These are phyloP conservation scores for Phengaris alcon DNA, from an alignment of 2,888 invertebrate genomes.

Conservation along the genomic window DNA sequence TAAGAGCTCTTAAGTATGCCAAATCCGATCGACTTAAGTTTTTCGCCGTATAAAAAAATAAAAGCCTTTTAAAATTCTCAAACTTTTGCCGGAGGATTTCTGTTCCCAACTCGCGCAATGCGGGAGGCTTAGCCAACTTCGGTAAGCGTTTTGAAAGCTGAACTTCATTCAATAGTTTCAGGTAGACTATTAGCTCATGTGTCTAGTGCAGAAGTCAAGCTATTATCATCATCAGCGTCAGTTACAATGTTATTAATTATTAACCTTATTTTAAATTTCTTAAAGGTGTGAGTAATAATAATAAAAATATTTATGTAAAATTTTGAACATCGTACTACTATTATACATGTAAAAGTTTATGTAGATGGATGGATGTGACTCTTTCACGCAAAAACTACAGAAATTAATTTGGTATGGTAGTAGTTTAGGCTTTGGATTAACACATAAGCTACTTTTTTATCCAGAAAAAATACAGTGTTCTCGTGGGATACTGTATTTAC, in stretches of 20 bases:
- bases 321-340: too few relatives aligned
- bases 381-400: too few relatives aligned
- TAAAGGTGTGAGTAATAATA: too few relatives aligned
- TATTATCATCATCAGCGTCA: constrained; percentile 31
- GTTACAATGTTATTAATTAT: not conserved
- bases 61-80: constrained; percentile 56
- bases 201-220: constrained; percentile 33
- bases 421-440: too few relatives aligned
- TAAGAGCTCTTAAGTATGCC: constrained; percentile 32
- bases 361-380: too few relatives aligned
- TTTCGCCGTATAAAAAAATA: constrained; percentile 55
- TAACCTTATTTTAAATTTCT: not conserved
- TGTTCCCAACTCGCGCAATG: constrained; percentile 47
- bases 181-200: constrained; percentile 45
- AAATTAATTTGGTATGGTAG: too few relatives aligned
- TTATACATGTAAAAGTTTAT: too few relatives aligned
- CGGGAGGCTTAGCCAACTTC: constrained; percentile 54
- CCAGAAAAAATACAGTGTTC: too few relatives aligned
- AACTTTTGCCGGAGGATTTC: constrained; percentile 53
- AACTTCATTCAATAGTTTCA: constrained; percentile 57
- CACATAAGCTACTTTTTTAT: too few relatives aligned
- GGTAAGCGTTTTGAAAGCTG: constrained; percentile 48
- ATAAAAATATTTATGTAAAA: too few relatives aligned
- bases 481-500: too few relatives aligned
- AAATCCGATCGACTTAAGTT: constrained; percentile 38